phyloP scores from a whole-genome alignment of 2,888 invertebrate genomes.

The Cataglyphis rosenhaueri region DNA sequence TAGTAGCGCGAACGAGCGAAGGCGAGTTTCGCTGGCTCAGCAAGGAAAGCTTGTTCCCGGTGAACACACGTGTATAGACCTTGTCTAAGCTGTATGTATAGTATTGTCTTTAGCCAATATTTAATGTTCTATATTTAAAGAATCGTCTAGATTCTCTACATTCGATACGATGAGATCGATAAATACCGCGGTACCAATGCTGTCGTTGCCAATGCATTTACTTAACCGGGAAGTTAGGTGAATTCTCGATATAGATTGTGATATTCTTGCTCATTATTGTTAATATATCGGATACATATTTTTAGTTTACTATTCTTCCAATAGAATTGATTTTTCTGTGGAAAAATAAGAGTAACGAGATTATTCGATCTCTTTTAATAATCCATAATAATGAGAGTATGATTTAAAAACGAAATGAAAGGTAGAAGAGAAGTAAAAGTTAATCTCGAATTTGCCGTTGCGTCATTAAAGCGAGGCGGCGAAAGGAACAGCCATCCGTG shows the following conservation, averaged over 20 bases:
- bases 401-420: background rate
- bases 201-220: constrained; percentile 35
- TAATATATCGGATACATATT: constrained; percentile 13
- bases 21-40: constrained; percentile 35
- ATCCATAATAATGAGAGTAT: background rate
- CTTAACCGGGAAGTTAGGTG: constrained; percentile 29
- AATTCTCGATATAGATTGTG: constrained; percentile 3
- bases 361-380: background rate
- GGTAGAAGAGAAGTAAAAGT: background rate
- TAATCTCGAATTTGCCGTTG: constrained; percentile 4
- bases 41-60: constrained; percentile 32
- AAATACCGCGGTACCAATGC: constrained; percentile 26
- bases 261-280: constrained; percentile 1
- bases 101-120: constrained; percentile 51
- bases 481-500: background rate
- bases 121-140: constrained; percentile 54
- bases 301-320: constrained; percentile 8
- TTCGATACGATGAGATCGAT: constrained; percentile 34
- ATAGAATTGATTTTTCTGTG: background rate
- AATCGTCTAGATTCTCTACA: constrained; percentile 42
- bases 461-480: background rate
- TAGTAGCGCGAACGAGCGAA: constrained; percentile 29
- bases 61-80: constrained; percentile 40
- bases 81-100: constrained; percentile 29
- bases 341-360: background rate